Evolutionary conservation across 1,140 invertebrate species (phyloP).

Genomic region (Solenopsis invicta): DNA sequence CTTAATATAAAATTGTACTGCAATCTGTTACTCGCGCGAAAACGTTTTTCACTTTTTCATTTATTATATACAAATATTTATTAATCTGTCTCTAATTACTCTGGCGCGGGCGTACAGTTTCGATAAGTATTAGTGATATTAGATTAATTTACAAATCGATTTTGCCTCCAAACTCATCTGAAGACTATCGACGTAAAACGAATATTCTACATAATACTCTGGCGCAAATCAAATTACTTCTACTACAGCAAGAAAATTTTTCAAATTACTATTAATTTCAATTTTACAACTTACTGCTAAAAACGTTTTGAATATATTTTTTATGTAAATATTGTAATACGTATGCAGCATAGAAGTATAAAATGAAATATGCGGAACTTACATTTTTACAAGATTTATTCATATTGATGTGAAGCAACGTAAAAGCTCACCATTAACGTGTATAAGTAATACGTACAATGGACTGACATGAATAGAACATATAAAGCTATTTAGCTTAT

Average conservation of each 20-base stretch:
- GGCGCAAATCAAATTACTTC: not conserved
- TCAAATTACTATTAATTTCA: not conserved
- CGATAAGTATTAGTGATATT: not conserved
- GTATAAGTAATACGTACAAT: constrained; percentile 13
- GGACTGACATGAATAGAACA: constrained; percentile 24
- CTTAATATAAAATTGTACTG: not conserved
- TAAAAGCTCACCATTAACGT: constrained; percentile 18
- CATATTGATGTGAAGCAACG: constrained; percentile 10
- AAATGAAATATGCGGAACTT: constrained; percentile 5
- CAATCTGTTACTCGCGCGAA: not conserved
- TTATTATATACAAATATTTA: not conserved
- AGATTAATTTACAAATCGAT: constrained; percentile 11
- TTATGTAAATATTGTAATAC: not conserved
- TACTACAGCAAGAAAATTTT: not conserved
- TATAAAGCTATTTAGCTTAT: constrained; percentile 31
- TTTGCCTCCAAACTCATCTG: not conserved
- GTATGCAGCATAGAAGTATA: not conserved
- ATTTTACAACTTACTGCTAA: not conserved
- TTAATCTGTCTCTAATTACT: too few relatives aligned
- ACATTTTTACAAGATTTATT: constrained; percentile 43
- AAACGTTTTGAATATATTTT: not conserved
- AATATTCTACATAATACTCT: not conserved
- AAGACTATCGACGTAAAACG: not conserved
- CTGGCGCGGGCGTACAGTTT: too few relatives aligned
- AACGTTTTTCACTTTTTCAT: not conserved